Evolutionary conservation across 2,888 invertebrate genomes (phyloP).

Genomic region (Nycteola revayana): DNA sequence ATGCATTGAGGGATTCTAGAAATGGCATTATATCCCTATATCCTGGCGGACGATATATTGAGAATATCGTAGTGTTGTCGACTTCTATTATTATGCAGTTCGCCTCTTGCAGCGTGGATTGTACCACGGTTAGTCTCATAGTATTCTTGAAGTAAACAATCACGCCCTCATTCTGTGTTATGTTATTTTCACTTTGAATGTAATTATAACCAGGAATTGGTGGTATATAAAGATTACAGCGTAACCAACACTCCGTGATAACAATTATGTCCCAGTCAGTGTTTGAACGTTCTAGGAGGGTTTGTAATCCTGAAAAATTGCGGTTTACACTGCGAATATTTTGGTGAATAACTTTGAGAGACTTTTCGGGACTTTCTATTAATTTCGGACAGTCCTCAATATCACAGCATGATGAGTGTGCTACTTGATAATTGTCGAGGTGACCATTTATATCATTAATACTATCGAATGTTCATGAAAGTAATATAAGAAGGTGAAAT

Average conservation of each 20-base stretch:
- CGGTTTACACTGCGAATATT: not conserved
- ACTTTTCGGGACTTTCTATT: not conserved
- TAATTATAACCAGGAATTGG: not conserved
- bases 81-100: slow-evolving; percentile 3
- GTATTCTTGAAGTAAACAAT: not conserved
- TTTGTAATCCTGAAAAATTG: too few species aligned
- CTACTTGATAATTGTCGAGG: slow-evolving; percentile 1
- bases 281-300: not conserved
- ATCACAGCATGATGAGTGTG: not conserved
- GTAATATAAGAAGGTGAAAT: too few species aligned
- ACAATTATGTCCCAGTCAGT: not conserved
- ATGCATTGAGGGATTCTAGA: not conserved
- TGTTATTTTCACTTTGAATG: not conserved
- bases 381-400: not conserved
- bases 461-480: slow-evolving; percentile 2
- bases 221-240: not conserved
- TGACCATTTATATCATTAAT: slow-evolving; percentile 1
- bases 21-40: slow-evolving; percentile 1
- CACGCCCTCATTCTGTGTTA: slow-evolving; percentile 3
- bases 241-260: slow-evolving; percentile 1
- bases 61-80: not conserved
- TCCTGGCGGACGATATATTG: slow-evolving; percentile 4
- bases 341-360: too few species aligned
- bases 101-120: not conserved
- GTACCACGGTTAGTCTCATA: not conserved